phyloP scores from a whole-genome alignment of 2,797 vertebrate genomes.

The Propithecus perrieri region DNA sequence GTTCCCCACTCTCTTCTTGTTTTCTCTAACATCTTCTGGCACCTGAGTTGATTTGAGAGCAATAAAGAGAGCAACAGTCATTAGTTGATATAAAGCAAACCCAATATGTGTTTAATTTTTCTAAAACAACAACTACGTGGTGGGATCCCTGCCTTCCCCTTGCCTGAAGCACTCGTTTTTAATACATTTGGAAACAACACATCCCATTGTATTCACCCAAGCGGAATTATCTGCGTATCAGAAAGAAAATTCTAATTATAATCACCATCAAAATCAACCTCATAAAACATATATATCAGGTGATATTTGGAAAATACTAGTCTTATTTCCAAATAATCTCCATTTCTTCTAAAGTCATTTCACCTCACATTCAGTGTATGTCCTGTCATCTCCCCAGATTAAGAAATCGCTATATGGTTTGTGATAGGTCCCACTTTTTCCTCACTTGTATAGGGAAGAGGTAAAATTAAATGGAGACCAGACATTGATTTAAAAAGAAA shows the following conservation, averaged over 20 bases:
- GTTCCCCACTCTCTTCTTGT: neutral
- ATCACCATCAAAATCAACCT: slow-evolving; percentile 25
- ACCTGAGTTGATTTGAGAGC: neutral
- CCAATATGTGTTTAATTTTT: neutral
- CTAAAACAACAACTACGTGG: neutral
- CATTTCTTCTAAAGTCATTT: slow-evolving; percentile 55
- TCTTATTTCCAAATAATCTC: slow-evolving; percentile 67
- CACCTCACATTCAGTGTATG: slow-evolving; percentile 17
- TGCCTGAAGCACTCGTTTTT: neutral
- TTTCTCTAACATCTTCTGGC: neutral
- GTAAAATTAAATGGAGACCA: neutral
- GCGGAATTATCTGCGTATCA: neutral
- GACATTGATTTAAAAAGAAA: neutral
- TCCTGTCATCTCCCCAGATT: neutral
- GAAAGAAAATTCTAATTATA: neutral
- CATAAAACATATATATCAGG: slow-evolving; percentile 30
- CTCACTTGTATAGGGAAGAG: neutral
- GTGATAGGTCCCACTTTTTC: neutral
- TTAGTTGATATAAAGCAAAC: neutral
- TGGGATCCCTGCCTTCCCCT: neutral
- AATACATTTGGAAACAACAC: neutral
- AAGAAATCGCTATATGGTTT: neutral
- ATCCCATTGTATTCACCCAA: neutral
- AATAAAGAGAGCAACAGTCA: neutral
- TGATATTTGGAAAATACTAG: slow-evolving; percentile 61